Percentiles rank a stretch among this genome's conserved stretches.
phyloP scores from a whole-genome alignment of 2,888 invertebrate species.

The Diaperis boleti region DNA sequence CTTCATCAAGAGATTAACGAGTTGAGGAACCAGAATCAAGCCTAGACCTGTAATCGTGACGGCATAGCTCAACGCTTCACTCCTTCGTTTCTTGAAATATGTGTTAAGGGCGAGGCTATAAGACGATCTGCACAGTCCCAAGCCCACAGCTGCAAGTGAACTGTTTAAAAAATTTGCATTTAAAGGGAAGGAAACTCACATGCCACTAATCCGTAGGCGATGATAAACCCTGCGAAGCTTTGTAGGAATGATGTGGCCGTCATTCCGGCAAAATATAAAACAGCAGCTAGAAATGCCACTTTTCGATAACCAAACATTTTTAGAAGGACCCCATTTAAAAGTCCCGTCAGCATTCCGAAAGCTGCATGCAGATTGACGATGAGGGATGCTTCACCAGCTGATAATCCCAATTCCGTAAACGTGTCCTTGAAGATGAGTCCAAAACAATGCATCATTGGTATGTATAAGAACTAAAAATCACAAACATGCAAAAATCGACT shows the following conservation, averaged over 20 bases:
- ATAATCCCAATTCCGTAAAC: conserved; percentile 70
- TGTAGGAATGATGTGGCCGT: conserved; percentile 71
- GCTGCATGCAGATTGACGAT: conserved; percentile 78
- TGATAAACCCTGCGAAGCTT: conserved; percentile 71
- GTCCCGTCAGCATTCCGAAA: conserved; percentile 75
- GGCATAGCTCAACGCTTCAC: conserved; percentile 72
- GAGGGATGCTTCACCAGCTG: conserved; percentile 73
- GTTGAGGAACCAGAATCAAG: conserved; percentile 74
- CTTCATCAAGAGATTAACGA: conserved; percentile 71
- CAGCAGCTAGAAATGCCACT: conserved; percentile 1
- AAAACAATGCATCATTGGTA: conserved; percentile 68
- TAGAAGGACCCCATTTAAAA: conserved; percentile 75
- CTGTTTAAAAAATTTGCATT: neutral
- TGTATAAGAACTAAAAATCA: conserved; percentile 52
- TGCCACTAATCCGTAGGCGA: conserved; percentile 77
- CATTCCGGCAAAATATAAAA: conserved; percentile 64
- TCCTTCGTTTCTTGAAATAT: conserved; percentile 73
- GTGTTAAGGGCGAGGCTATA: conserved; percentile 75
- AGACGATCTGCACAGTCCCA: conserved; percentile 71
- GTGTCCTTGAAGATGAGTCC: conserved; percentile 76
- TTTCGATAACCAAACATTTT: conserved; percentile 56
- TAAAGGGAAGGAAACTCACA: conserved; percentile 70
- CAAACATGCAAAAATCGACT: neutral
- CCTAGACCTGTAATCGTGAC: conserved; percentile 77
- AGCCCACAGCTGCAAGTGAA: conserved; percentile 71